phyloP scores from a whole-genome alignment of 1,140 invertebrate species.

The Drosophila asahinai region DNA sequence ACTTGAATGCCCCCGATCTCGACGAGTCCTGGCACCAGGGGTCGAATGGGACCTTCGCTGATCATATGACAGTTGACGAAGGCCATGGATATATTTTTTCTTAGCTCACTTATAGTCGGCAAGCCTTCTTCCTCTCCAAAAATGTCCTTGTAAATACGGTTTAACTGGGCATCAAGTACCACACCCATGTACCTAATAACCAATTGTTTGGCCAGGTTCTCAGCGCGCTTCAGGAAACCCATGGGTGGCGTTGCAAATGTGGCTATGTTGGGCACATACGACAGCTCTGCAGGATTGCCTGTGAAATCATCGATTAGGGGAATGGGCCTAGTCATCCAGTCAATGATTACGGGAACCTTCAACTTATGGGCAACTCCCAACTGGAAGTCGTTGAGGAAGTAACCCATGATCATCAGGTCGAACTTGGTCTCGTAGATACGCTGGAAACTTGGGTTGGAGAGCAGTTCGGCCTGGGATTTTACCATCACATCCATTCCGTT shows the following conservation, averaged over 20 bases:
- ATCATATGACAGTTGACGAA: constrained; percentile 62
- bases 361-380: constrained; percentile 69
- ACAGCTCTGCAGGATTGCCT: constrained; percentile 62
- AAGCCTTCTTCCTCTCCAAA: constrained; percentile 23
- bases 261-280: constrained; percentile 59
- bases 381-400: constrained; percentile 72
- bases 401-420: constrained; percentile 75
- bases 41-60: constrained; percentile 72
- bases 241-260: constrained; percentile 16
- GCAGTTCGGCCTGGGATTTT: constrained; percentile 54
- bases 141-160: constrained; percentile 3
- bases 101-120: constrained; percentile 41
- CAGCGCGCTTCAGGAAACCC: constrained; percentile 30
- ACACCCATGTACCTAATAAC: constrained; percentile 5
- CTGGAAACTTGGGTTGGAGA: constrained; percentile 57
- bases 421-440: constrained; percentile 71
- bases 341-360: constrained; percentile 63
- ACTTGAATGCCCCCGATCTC: constrained; percentile 86
- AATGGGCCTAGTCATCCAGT: constrained; percentile 54
- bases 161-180: not conserved
- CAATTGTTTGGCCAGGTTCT: constrained; percentile 12
- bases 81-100: constrained; percentile 62
- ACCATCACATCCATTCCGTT: constrained; percentile 53
- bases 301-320: constrained; percentile 25
- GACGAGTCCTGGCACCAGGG: constrained; percentile 78